A percentile compares a stretch with the other conserved stretches of the same genome.
Evolutionary conservation across 1,140 invertebrate genomes (phyloP).

Genomic region (Dendroctonus valens): DNA sequence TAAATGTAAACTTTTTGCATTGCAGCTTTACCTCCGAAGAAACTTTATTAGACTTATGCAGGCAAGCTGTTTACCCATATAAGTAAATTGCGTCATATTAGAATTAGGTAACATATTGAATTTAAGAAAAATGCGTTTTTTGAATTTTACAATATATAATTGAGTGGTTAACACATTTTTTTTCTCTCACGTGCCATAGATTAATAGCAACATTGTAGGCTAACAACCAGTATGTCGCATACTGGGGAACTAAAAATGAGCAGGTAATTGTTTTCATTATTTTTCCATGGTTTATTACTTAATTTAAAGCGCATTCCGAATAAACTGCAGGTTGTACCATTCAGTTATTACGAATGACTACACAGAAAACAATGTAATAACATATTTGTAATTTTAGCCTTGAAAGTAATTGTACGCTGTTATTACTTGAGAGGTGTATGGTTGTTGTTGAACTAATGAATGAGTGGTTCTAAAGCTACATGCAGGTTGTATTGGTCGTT

Average conservation of each 20-base stretch:
- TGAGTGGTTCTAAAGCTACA: constrained; percentile 7
- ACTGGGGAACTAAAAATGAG: neutral
- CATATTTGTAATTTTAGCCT: constrained; percentile 31
- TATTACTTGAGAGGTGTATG: constrained; percentile 16
- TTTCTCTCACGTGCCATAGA: neutral
- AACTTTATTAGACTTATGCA: no score
- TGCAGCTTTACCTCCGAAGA: no score
- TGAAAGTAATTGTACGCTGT: constrained; percentile 24
- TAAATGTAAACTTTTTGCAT: no score
- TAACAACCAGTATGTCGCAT: no score
- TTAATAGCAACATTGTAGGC: neutral
- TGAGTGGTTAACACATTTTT: neutral
- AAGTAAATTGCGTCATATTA: neutral
- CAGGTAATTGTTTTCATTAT: constrained; percentile 1
- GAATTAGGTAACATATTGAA: neutral
- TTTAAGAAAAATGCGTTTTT: neutral
- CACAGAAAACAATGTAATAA: constrained; percentile 29
- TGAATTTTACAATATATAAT: neutral
- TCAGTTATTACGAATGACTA: constrained; percentile 27
- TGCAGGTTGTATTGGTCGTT: constrained; percentile 1
- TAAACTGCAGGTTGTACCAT: constrained; percentile 25
- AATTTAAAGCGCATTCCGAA: constrained; percentile 18
- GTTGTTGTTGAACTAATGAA: constrained; percentile 23
- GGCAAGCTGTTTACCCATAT: no score
- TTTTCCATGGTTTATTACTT: constrained; percentile 20